Percentiles rank a stretch among this genome's conserved stretches.
Evolutionary conservation across 2,888 invertebrate genomes (phyloP).

Genomic region (Proisotoma minuta): DNA sequence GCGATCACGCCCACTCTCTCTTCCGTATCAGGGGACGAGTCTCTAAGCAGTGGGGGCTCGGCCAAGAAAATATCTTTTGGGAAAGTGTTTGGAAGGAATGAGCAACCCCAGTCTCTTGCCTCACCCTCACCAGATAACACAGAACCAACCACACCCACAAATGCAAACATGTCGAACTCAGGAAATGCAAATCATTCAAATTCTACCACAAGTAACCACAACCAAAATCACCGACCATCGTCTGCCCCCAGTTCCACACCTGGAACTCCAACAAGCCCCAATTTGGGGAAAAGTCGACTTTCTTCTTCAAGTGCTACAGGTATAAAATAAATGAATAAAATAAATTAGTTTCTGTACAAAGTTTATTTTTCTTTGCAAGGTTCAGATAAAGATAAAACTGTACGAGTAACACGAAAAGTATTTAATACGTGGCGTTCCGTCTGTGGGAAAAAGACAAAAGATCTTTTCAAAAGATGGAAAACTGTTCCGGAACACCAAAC

Average conservation of each 20-base stretch:
- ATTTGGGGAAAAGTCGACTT: constrained; percentile 26
- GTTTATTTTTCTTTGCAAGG: constrained; percentile 7
- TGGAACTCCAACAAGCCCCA: constrained; percentile 21
- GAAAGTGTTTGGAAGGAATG: neutral
- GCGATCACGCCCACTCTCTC: neutral
- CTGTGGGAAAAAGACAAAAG: constrained; percentile 70
- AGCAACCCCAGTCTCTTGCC: neutral
- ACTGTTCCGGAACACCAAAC: constrained; percentile 45
- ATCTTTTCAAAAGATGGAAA: constrained; percentile 54
- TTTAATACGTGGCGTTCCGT: constrained; percentile 62
- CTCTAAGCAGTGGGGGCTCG: neutral
- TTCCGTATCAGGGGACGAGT: constrained; percentile 1
- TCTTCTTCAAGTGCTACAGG: constrained; percentile 13
- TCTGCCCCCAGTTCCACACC: constrained; percentile 15
- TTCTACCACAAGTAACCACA: neutral
- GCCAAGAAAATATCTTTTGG: constrained; percentile 16
- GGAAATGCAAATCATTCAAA: no score
- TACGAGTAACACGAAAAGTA: constrained; percentile 60
- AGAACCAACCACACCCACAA: constrained; percentile 9
- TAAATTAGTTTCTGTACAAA: constrained; percentile 8
- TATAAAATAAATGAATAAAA: constrained; percentile 12
- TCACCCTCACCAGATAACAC: constrained; percentile 2
- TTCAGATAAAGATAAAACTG: constrained; percentile 41
- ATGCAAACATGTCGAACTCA: no score
- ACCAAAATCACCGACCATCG: no score